A percentile compares a stretch with the other conserved stretches of the same genome.
phyloP scores from a whole-genome alignment of 2,797 vertebrate species.

The Chrysolophus pictus region DNA sequence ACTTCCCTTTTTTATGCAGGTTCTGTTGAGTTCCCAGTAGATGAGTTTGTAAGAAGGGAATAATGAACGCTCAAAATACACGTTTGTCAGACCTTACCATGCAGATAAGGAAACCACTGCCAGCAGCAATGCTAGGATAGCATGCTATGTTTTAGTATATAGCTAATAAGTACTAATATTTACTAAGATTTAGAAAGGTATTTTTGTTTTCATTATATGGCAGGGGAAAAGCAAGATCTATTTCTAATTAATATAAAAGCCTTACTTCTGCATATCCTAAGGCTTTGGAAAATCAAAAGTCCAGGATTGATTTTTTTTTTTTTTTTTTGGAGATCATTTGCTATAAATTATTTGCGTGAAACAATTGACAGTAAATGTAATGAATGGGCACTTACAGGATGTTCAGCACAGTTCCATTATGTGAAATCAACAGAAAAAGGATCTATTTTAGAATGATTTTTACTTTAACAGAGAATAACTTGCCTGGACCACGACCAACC shows the following conservation, averaged over 20 bases:
- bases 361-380: conserved; percentile 24
- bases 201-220: not conserved
- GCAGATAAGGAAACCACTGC: not conserved
- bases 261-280: not conserved
- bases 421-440: not conserved
- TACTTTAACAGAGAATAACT: not conserved
- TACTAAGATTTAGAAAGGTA: not conserved
- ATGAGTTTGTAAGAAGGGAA: not conserved
- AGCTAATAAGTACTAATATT: not conserved
- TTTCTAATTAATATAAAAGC: conserved; percentile 24
- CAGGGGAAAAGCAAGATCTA: not conserved
- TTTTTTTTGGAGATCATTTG: not conserved
- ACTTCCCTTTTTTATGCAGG: not conserved
- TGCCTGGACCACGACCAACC: not conserved
- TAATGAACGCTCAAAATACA: not conserved
- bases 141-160: not conserved
- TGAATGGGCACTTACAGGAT: conserved; percentile 13
- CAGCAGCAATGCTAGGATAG: not conserved
- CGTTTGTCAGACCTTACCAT: rapidly evolving
- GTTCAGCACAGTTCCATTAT: not conserved
- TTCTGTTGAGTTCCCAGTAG: not conserved
- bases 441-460: not conserved
- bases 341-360: conserved; percentile 34
- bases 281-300: conserved; percentile 26
- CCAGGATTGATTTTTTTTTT: conserved; percentile 30